Percentiles rank a stretch among this genome's conserved stretches.
Conservation (phyloP, 2,113 vertebrate genomes). For the Oncorhynchus nerka region DNA sequence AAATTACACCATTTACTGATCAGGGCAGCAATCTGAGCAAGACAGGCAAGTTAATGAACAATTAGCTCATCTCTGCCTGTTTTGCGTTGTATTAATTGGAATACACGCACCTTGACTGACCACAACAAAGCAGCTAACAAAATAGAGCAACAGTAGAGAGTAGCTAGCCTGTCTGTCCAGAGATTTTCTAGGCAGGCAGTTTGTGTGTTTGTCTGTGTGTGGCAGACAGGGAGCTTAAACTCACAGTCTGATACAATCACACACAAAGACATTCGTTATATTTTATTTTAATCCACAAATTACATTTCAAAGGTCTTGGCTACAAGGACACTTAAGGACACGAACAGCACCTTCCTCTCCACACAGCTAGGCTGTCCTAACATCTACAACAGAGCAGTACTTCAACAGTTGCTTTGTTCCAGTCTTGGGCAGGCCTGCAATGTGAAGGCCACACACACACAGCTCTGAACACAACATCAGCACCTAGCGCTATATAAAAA, state of each 20-base stretch:
- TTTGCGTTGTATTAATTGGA: slow-evolving; percentile 1
- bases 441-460: no score
- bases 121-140: slow-evolving; percentile 1
- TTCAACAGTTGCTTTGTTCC: background rate
- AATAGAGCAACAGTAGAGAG: background rate
- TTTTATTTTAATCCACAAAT: no score
- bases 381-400: no score
- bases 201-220: background rate
- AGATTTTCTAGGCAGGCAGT: no score
- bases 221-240: background rate
- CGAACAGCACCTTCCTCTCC: no score
- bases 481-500: no score
- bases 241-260: no score
- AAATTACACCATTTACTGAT: background rate
- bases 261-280: no score
- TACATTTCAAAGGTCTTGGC: background rate
- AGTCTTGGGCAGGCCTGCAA: background rate
- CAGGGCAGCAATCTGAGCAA: slow-evolving; percentile 8
- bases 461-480: no score
- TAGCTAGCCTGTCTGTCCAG: background rate
- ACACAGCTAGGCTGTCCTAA: no score
- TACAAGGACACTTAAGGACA: no score
- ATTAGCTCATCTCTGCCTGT: slow-evolving; percentile 8
- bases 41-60: slow-evolving; percentile 9
- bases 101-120: background rate